These are phyloP conservation scores for Nematopogon swammerdamellus DNA, from an alignment of 2,888 invertebrate species.

Conservation along the genomic window DNA sequence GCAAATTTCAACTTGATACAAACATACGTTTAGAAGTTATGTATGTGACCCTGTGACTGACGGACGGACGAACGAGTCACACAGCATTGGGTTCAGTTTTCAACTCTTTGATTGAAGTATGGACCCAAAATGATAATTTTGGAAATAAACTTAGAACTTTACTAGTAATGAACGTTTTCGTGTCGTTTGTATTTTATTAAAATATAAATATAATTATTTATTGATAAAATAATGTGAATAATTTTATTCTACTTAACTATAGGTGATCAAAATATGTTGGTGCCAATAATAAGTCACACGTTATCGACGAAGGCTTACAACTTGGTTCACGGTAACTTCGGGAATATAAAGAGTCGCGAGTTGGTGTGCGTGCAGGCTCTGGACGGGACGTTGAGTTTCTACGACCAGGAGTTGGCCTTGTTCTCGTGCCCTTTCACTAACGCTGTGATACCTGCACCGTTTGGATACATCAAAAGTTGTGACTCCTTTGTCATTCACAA, in stretches of 20 bases:
- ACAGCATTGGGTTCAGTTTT: no score
- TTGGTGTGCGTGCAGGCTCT: slow-evolving; percentile 89
- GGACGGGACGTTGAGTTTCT: slow-evolving; percentile 86
- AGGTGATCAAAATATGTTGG: slow-evolving; percentile 70
- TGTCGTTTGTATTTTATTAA: no score
- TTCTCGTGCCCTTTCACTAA: slow-evolving; percentile 80
- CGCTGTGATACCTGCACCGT: slow-evolving; percentile 77
- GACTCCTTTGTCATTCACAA: slow-evolving; percentile 85
- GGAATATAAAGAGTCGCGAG: slow-evolving; percentile 77
- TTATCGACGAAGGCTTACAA: slow-evolving; percentile 75
- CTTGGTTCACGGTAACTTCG: slow-evolving; percentile 82
- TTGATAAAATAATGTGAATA: no score
- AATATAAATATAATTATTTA: no score
- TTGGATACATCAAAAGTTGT: slow-evolving; percentile 74
- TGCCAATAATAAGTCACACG: slow-evolving; percentile 75
- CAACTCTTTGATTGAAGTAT: no score
- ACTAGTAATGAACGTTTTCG: no score
- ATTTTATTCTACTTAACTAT: slow-evolving; percentile 20
- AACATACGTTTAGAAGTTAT: no score
- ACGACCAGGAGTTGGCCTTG: slow-evolving; percentile 88
- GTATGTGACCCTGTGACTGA: no score
- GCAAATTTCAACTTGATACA: no score
- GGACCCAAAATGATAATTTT: no score
- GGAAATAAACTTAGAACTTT: no score
- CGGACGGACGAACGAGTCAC: no score